Conservation (phyloP, 2,113 vertebrate genomes). For the Corythaixoides concolor region DNA sequence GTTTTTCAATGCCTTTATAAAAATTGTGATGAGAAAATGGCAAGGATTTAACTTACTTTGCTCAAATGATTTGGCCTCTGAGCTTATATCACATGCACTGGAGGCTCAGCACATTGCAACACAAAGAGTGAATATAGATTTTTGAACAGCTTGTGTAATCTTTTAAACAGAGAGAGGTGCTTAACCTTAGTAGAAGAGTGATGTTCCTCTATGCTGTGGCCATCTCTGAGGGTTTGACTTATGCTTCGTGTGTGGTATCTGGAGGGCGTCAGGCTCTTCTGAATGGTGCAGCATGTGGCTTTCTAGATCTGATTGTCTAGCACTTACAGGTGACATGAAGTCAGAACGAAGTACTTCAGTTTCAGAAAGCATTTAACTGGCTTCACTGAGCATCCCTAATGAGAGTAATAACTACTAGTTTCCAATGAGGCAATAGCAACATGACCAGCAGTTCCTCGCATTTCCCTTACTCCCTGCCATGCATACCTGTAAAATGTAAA, state of each 20-base stretch:
- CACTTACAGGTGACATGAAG: not conserved
- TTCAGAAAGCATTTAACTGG: not conserved
- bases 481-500: not conserved
- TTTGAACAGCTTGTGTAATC: not conserved
- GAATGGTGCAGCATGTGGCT: not conserved
- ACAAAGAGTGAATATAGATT: not conserved
- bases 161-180: not conserved
- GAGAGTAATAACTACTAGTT: not conserved
- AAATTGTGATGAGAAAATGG: not conserved
- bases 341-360: not conserved
- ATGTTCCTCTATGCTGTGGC: not conserved
- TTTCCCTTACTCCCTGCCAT: not conserved
- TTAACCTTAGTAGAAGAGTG: not conserved
- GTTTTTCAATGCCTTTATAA: not conserved
- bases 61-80: not conserved
- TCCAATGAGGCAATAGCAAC: not conserved
- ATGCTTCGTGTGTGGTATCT: not conserved
- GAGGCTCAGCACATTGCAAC: not conserved
- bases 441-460: not conserved
- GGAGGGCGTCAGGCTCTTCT: not conserved
- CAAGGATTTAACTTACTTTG: not conserved
- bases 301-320: not conserved
- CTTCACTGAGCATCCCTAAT: not conserved
- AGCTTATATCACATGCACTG: not conserved
- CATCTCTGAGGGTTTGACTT: not conserved